phyloP scores from a whole-genome alignment of 2,888 invertebrate species.

The Zootermopsis nevadensis region DNA sequence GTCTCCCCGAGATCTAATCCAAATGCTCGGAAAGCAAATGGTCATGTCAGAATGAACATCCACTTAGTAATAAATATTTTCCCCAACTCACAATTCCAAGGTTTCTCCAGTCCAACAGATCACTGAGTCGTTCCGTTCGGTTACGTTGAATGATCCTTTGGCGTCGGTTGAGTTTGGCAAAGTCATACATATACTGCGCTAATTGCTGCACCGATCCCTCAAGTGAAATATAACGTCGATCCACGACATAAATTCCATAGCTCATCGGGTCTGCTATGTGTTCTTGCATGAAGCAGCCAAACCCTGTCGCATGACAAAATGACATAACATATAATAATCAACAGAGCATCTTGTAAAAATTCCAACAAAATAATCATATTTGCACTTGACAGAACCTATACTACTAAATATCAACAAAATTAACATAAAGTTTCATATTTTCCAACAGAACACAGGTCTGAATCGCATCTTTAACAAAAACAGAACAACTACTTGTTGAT shows the following conservation, averaged over 20 bases:
- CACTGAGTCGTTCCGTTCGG: conserved; percentile 95
- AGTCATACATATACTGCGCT: conserved; percentile 92
- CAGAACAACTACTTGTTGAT: too few species aligned
- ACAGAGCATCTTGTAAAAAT: too few species aligned
- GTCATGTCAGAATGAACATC: not conserved
- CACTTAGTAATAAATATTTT: not conserved
- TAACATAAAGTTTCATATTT: too few species aligned
- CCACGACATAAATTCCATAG: conserved; percentile 98
- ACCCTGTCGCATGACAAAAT: conserved; percentile 68
- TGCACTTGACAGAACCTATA: too few species aligned
- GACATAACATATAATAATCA: too few species aligned
- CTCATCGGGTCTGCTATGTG: conserved; percentile 98
- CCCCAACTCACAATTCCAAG: conserved; percentile 89
- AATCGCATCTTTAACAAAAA: too few species aligned
- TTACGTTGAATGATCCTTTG: conserved; percentile 99
- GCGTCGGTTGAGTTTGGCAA: conserved; percentile 86
- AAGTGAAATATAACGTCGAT: conserved; percentile 87
- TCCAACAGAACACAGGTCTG: too few species aligned
- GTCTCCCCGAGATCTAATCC: too few species aligned
- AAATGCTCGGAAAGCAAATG: not conserved
- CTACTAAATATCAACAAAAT: too few species aligned
- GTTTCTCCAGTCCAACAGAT: conserved; percentile 97
- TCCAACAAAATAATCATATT: too few species aligned
- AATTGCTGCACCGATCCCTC: conserved; percentile 94
- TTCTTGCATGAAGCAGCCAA: conserved; percentile 98